phyloP scores from a whole-genome alignment of 2,888 invertebrate species.

The Helobdella robusta region DNA sequence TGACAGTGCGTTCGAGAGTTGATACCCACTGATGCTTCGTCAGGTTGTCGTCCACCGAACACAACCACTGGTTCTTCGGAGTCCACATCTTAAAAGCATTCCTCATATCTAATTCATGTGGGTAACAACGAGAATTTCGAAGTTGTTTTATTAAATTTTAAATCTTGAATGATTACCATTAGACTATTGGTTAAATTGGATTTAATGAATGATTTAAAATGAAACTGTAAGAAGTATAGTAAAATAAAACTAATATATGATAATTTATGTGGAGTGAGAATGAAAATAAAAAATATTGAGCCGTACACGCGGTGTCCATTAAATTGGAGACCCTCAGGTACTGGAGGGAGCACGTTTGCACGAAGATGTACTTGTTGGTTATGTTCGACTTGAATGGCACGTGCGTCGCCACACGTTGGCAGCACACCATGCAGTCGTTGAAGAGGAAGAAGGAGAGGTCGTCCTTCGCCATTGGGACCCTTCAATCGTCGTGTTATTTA shows the following conservation, averaged over 20 bases:
- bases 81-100: conserved; percentile 24
- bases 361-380: not conserved
- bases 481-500: not conserved
- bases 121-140: not conserved
- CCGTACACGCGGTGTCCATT: conserved; percentile 8
- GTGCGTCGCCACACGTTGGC: not conserved
- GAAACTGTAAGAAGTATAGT: not conserved
- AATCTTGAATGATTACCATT: not conserved
- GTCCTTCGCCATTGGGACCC: conserved; percentile 1
- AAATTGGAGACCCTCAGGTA: conserved; percentile 10
- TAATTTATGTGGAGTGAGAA: not conserved
- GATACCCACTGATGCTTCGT: conserved; percentile 13
- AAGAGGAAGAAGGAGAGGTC: conserved; percentile 15
- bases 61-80: conserved; percentile 16
- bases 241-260: not conserved
- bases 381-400: not conserved
- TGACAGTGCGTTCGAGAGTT: not conserved
- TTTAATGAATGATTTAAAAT: not conserved
- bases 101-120: not conserved
- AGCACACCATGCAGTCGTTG: conserved; percentile 12
- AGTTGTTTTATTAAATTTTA: not conserved
- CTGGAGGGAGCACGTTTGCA: conserved; percentile 3
- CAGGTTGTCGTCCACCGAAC: not conserved
- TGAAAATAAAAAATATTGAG: not conserved
- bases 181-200: not conserved